Percentiles rank a stretch among this genome's conserved stretches.
Conservation (phyloP, 92 coral and sea anemone species). For the Montipora capitata region DNA sequence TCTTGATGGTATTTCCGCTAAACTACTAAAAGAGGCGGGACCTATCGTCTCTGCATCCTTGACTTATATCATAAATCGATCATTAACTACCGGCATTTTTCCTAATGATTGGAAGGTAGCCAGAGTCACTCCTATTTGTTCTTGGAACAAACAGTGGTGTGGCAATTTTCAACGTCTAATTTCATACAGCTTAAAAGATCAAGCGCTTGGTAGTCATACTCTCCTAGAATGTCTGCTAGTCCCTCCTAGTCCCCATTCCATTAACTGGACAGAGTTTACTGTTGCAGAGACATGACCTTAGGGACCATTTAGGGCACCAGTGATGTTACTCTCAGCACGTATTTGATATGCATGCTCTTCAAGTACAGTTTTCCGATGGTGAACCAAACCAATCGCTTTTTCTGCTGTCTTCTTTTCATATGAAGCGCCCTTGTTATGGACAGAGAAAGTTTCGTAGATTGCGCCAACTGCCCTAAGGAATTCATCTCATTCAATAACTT, state of each 20-base stretch:
- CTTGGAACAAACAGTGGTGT: constrained; percentile 70
- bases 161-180: constrained; percentile 79
- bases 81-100: too few species aligned
- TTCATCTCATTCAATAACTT: too few species aligned
- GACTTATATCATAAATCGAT: too few species aligned
- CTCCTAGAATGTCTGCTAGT: constrained; percentile 51
- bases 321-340: constrained; percentile 62
- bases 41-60: too few species aligned
- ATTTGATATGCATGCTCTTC: constrained; percentile 64
- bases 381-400: constrained; percentile 58
- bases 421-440: constrained; percentile 68
- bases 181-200: constrained; percentile 81
- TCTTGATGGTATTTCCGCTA: too few species aligned
- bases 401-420: constrained; percentile 63
- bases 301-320: constrained; percentile 66
- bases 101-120: too few species aligned
- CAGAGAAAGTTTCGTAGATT: constrained; percentile 75
- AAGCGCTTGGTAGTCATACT: constrained; percentile 34
- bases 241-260: constrained; percentile 63
- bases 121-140: too few species aligned
- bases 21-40: too few species aligned
- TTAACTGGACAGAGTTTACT: constrained; percentile 67
- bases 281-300: constrained; percentile 78
- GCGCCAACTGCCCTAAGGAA: constrained; percentile 66
- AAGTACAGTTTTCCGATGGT: constrained; percentile 68